These are phyloP conservation scores for Oncorhynchus kisutch DNA, from an alignment of 2,113 vertebrate species.

Conservation along the genomic window DNA sequence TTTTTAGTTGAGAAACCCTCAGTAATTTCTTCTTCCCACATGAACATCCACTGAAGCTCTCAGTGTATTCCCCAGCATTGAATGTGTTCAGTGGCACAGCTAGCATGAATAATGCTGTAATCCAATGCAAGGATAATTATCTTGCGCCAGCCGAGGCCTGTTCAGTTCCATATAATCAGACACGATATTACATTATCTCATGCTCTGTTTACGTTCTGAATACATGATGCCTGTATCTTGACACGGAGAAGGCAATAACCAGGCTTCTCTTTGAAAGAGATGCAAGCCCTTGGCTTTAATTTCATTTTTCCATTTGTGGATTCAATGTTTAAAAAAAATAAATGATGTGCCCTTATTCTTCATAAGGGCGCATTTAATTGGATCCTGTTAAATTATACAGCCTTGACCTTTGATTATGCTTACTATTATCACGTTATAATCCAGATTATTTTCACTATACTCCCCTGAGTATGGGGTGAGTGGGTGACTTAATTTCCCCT, in stretches of 20 bases:
- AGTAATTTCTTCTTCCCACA: not conserved
- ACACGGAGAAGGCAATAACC: not conserved
- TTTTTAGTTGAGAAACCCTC: conserved; percentile 15
- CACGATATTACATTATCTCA: not conserved
- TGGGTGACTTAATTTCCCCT: not conserved
- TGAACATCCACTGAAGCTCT: not conserved
- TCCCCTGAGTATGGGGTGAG: not conserved
- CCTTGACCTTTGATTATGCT: not conserved
- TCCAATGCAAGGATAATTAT: not conserved
- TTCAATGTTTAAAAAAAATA: too few relatives aligned
- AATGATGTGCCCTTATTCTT: not conserved
- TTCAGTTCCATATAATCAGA: not conserved
- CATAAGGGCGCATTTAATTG: not conserved
- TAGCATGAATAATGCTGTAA: not conserved
- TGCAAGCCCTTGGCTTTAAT: not conserved
- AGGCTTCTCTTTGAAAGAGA: too few relatives aligned
- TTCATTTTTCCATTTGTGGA: not conserved
- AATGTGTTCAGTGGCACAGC: not conserved
- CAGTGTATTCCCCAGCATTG: not conserved
- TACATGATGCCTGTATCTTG: not conserved
- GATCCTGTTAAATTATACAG: not conserved
- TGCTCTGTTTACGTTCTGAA: not conserved
- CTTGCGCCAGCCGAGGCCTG: too few relatives aligned
- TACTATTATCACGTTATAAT: not conserved
- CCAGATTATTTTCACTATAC: not conserved